These are phyloP conservation scores for Sebastes miniatus DNA, from an alignment of 2,797 vertebrate genomes.

Conservation along the genomic window DNA sequence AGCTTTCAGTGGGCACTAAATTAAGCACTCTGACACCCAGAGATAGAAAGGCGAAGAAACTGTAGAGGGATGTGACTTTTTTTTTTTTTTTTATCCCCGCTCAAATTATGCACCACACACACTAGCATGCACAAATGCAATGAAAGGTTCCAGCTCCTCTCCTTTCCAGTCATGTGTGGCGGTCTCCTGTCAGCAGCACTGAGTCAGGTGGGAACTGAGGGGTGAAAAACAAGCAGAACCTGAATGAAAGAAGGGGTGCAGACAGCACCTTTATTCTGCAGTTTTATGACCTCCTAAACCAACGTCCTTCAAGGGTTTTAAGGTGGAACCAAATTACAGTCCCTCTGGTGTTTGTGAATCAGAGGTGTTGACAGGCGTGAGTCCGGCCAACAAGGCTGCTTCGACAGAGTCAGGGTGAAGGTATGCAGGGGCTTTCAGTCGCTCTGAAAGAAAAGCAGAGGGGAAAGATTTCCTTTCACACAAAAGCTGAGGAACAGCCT, in stretches of 20 bases:
- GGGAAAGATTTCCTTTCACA: constrained; percentile 60
- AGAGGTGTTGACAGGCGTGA: constrained; percentile 67
- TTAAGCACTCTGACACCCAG: constrained; percentile 41
- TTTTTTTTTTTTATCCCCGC: constrained; percentile 17
- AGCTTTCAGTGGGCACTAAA: constrained; percentile 50
- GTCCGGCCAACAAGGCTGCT: constrained; percentile 43
- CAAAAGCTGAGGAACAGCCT: constrained; percentile 43
- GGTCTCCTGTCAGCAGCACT: constrained; percentile 36
- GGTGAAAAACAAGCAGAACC: constrained; percentile 19
- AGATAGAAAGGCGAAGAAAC: constrained; percentile 39
- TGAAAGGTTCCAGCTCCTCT: constrained; percentile 30
- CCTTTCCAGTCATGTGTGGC: constrained; percentile 38
- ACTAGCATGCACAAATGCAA: constrained; percentile 11
- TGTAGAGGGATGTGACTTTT: not conserved
- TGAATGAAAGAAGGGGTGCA: constrained; percentile 31
- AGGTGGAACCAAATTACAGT: constrained; percentile 62
- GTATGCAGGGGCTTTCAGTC: constrained; percentile 64
- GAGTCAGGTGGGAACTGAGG: constrained; percentile 48
- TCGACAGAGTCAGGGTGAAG: constrained; percentile 65
- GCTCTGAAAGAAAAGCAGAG: constrained; percentile 59
- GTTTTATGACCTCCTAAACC: constrained; percentile 54
- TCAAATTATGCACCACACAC: constrained; percentile 18
- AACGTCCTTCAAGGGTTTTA: constrained; percentile 59
- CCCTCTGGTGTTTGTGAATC: constrained; percentile 61
- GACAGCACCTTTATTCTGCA: constrained; percentile 45